A percentile compares a stretch with the other conserved stretches of the same genome.
phyloP scores from a whole-genome alignment of 2,113 vertebrate genomes.

The Copsychus sechellarum region DNA sequence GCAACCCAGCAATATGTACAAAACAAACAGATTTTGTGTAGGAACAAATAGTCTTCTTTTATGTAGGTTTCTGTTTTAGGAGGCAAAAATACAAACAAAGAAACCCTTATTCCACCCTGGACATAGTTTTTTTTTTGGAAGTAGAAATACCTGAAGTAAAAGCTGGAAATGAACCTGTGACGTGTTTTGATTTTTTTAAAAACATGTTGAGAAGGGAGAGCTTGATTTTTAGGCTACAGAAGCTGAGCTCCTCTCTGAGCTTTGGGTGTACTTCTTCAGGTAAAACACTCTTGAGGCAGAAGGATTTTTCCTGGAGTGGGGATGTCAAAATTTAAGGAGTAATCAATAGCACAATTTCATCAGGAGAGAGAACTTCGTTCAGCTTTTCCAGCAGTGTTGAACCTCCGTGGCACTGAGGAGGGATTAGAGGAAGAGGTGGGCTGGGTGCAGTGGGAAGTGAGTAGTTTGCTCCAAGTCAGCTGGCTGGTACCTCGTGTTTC shows the following conservation, averaged over 20 bases:
- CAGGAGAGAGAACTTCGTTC: not conserved
- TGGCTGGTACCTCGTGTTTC: not conserved
- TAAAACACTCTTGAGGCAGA: not conserved
- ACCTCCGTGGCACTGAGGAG: not conserved
- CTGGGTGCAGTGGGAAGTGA: not conserved
- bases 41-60: slow-evolving; percentile 19
- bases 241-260: not conserved
- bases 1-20: not conserved
- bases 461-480: not conserved
- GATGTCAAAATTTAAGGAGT: not conserved
- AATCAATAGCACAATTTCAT: not conserved
- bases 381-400: not conserved
- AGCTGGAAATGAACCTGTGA: not conserved
- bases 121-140: slow-evolving; percentile 3
- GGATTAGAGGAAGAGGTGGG: not conserved
- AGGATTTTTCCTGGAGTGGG: not conserved
- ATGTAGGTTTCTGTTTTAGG: slow-evolving; percentile 33
- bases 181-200: not conserved
- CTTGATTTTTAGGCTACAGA: not conserved
- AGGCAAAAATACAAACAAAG: not conserved
- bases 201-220: not conserved
- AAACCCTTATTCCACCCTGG: fast-evolving
- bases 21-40: slow-evolving; percentile 10
- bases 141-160: slow-evolving; percentile 17
- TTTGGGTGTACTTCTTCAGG: not conserved